Evolutionary conservation across 1,140 invertebrate species (phyloP).

Genomic region (Geopemphigus sp.): DNA sequence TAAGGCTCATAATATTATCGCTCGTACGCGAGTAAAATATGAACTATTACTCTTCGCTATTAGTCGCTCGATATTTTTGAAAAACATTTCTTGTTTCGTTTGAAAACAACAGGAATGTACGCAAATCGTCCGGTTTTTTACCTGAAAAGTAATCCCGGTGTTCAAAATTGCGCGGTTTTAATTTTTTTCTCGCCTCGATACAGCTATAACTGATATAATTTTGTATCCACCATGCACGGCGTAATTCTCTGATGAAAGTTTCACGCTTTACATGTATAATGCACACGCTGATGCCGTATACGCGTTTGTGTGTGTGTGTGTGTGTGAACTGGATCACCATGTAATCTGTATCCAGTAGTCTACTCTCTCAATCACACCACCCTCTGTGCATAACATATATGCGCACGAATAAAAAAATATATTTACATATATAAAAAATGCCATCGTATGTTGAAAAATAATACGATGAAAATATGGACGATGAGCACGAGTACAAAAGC

Average conservation of each 20-base stretch:
- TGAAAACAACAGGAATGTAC: background rate
- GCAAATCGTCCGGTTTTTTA: constrained; percentile 3
- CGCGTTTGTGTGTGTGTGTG: background rate
- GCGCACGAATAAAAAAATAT: background rate
- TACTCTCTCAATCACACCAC: constrained; percentile 10
- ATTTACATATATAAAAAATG: background rate
- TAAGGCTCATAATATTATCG: background rate
- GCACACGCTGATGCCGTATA: background rate
- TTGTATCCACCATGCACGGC: background rate
- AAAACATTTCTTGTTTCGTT: background rate
- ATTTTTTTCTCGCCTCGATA: constrained; percentile 3
- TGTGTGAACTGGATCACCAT: constrained; percentile 11
- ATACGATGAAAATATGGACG: constrained; percentile 38
- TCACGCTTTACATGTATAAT: constrained; percentile 19
- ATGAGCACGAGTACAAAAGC: constrained; percentile 10
- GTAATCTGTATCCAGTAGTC: constrained; percentile 42
- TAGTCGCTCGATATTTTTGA: background rate
- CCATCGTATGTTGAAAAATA: constrained; percentile 46
- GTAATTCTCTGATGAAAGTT: constrained; percentile 42
- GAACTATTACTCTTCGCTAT: background rate
- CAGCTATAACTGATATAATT: background rate
- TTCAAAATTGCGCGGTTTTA: background rate
- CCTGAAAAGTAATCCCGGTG: background rate
- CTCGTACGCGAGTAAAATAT: background rate
- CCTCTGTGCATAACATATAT: background rate